Conservation (phyloP, 2,797 vertebrate genomes). For the Hylomyscus alleni region DNA sequence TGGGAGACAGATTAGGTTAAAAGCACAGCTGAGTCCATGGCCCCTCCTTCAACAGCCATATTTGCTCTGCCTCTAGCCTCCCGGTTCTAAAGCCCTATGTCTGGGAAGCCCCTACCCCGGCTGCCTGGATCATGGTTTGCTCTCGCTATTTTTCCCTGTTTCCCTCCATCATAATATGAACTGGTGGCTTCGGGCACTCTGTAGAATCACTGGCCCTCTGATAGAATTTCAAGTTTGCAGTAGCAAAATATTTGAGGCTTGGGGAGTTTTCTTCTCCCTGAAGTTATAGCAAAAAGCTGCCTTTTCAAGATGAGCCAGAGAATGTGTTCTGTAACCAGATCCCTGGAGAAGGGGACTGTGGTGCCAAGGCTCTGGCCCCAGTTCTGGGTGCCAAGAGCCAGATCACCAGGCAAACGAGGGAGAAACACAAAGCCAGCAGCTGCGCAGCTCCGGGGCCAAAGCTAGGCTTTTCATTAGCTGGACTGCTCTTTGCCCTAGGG, state of each 20-base stretch:
- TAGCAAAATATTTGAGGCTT: conserved; percentile 50
- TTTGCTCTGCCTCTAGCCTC: neutral
- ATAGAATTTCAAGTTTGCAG: neutral
- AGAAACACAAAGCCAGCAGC: neutral
- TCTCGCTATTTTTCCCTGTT: neutral
- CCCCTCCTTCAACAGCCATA: neutral
- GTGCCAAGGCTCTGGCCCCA: neutral
- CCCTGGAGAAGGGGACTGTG: neutral
- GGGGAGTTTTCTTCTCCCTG: neutral
- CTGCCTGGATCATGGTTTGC: neutral
- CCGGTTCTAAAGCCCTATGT: neutral
- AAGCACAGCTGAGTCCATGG: neutral
- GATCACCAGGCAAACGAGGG: neutral
- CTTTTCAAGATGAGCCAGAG: conserved; percentile 61
- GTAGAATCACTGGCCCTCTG: no score
- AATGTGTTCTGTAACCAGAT: conserved; percentile 44
- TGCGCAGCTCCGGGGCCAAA: neutral
- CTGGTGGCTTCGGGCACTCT: neutral
- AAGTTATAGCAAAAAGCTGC: conserved; percentile 36
- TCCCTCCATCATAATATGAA: neutral
- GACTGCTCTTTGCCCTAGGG: conserved; percentile 8
- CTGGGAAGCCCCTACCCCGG: neutral
- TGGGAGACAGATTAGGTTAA: neutral
- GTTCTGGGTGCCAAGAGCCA: neutral
- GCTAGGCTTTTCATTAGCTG: conserved; percentile 35